Percentiles rank a stretch among this genome's conserved stretches.
phyloP scores from a whole-genome alignment of 2,113 vertebrate species.

The Sakesphorus luctuosus region DNA sequence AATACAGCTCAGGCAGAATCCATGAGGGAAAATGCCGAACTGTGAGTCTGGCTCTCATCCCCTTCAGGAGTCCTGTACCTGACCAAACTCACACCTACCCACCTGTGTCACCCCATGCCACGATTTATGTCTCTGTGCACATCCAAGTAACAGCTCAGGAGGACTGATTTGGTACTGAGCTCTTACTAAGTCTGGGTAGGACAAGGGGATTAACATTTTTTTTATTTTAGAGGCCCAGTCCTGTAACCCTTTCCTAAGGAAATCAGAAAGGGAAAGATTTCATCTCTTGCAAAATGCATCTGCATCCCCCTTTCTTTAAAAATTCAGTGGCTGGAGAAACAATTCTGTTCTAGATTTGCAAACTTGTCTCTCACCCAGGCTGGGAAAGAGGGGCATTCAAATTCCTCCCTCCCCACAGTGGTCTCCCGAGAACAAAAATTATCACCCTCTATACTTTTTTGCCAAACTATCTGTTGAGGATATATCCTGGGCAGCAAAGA shows the following conservation, averaged over 20 bases:
- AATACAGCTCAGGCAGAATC: not conserved
- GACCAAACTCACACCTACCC: not conserved
- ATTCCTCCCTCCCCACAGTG: not conserved
- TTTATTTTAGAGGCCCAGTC: not conserved
- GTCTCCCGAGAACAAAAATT: not conserved
- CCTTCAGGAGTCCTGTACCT: not conserved
- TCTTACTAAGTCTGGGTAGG: not conserved
- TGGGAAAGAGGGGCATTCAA: not conserved
- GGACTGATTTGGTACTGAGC: fast-evolving
- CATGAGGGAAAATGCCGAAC: not conserved
- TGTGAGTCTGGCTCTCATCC: not conserved
- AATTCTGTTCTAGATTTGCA: not conserved
- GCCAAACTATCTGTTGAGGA: not conserved
- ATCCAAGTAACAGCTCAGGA: not conserved
- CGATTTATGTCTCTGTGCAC: not conserved
- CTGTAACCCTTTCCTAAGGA: not conserved
- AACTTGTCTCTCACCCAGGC: not conserved
- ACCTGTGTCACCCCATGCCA: fast-evolving
- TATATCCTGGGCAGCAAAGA: not conserved
- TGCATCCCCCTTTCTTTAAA: not conserved
- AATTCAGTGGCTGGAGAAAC: not conserved
- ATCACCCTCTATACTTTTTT: not conserved
- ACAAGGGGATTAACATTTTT: not conserved
- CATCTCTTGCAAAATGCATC: not conserved
- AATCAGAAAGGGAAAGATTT: not conserved